Conservation (phyloP, 2,888 invertebrate genomes). For the Plagiodera versicolora region DNA sequence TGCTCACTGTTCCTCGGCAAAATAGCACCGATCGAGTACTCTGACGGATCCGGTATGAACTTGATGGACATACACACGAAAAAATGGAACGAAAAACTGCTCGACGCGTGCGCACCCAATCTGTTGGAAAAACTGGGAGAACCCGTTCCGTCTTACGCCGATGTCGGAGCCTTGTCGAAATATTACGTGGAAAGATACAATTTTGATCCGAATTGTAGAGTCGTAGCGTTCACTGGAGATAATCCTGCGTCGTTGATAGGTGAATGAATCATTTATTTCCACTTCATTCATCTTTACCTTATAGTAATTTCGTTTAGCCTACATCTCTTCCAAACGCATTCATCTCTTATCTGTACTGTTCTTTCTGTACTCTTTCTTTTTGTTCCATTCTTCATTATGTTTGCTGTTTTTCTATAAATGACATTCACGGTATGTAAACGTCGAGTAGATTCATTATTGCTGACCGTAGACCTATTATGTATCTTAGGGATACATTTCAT, state of each 20-base stretch:
- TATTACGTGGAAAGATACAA: conserved; percentile 88
- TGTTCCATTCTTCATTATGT: not conserved
- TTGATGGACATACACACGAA: conserved; percentile 79
- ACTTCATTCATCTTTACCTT: too few species aligned
- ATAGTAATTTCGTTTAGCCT: too few species aligned
- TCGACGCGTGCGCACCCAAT: conserved; percentile 77
- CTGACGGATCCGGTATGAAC: conserved; percentile 97
- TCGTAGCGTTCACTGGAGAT: conserved; percentile 93
- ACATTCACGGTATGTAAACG: too few species aligned
- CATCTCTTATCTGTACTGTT: too few species aligned
- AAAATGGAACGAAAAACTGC: conserved; percentile 74
- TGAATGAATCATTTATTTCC: conserved; percentile 41
- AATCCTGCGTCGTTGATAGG: conserved; percentile 88
- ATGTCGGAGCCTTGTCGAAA: conserved; percentile 71
- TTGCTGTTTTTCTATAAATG: too few species aligned
- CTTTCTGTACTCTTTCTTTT: not conserved
- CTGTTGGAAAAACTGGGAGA: conserved; percentile 73
- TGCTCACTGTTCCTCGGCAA: conserved; percentile 85
- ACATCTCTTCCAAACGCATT: too few species aligned
- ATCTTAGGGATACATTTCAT: too few species aligned
- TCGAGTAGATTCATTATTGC: too few species aligned
- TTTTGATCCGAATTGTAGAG: conserved; percentile 76
- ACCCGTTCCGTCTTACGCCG: conserved; percentile 70
- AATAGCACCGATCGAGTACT: conserved; percentile 86
- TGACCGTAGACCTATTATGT: too few species aligned